These are phyloP conservation scores for Plagodis dolabraria DNA, from an alignment of 2,888 invertebrate species.

Conservation along the genomic window DNA sequence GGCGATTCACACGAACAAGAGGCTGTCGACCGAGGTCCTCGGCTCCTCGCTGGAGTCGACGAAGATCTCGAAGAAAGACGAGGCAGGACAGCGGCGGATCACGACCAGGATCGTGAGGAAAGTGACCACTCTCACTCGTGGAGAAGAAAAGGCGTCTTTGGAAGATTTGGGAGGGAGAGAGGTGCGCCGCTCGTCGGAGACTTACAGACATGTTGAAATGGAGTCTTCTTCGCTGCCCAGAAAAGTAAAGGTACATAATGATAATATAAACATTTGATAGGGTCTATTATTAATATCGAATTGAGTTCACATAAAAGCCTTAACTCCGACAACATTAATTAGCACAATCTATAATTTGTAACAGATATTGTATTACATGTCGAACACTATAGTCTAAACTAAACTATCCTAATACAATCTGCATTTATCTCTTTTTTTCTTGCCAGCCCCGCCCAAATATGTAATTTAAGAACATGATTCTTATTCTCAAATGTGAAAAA, in stretches of 20 bases:
- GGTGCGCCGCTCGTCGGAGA: conserved; percentile 83
- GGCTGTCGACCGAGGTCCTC: conserved; percentile 92
- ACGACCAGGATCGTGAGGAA: conserved; percentile 94
- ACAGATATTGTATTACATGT: too few species aligned
- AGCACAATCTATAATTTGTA: too few species aligned
- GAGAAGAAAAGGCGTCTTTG: conserved; percentile 91
- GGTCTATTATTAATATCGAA: too few species aligned
- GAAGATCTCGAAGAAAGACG: conserved; percentile 91
- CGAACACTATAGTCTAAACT: too few species aligned
- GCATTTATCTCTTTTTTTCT: too few species aligned
- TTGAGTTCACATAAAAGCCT: too few species aligned
- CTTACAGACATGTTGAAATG: conserved; percentile 84
- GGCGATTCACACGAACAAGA: conserved; percentile 92
- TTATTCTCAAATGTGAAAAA: conserved; percentile 23
- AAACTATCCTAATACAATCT: too few species aligned
- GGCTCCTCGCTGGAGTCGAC: conserved; percentile 94
- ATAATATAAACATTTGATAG: too few species aligned
- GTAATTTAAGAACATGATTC: conserved; percentile 28
- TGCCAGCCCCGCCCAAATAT: conserved; percentile 14
- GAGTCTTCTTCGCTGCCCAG: conserved; percentile 86
- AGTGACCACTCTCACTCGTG: conserved; percentile 94
- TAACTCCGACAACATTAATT: too few species aligned
- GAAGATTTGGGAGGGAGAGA: conserved; percentile 88
- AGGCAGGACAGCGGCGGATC: conserved; percentile 91
- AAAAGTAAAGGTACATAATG: conserved; percentile 89